phyloP scores from a whole-genome alignment of 2,888 invertebrate species.

The Drosophila kuntzei region DNA sequence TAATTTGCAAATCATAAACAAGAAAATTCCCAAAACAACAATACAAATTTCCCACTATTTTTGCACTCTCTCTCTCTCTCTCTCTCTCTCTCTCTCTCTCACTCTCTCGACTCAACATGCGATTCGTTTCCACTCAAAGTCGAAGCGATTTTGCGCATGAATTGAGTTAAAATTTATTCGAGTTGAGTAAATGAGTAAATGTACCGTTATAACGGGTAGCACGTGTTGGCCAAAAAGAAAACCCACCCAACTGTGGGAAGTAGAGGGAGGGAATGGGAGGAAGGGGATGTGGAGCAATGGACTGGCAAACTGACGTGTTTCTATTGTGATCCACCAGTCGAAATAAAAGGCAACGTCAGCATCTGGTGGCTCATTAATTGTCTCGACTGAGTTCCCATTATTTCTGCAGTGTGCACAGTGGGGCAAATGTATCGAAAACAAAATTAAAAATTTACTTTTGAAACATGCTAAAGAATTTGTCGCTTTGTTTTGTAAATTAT shows the following conservation, averaged over 20 bases:
- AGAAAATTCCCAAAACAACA: neutral
- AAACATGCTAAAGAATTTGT: neutral
- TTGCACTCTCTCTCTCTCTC: too few species aligned
- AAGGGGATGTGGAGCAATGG: slow-evolving; percentile 1
- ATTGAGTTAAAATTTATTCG: neutral
- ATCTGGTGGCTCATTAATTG: slow-evolving; percentile 20
- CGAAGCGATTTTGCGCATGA: slow-evolving; percentile 44
- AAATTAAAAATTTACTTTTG: neutral
- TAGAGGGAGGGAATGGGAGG: neutral
- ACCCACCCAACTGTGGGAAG: neutral
- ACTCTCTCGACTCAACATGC: neutral
- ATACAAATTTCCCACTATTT: slow-evolving; percentile 37
- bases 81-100: too few species aligned
- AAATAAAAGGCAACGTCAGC: slow-evolving; percentile 15
- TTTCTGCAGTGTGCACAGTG: slow-evolving; percentile 25
- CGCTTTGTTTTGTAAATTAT: too few species aligned
- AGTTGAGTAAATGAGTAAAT: slow-evolving; percentile 39
- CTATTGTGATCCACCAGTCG: slow-evolving; percentile 15
- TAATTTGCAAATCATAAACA: slow-evolving; percentile 53
- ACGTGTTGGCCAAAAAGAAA: slow-evolving; percentile 27
- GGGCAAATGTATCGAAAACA: neutral
- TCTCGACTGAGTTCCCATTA: slow-evolving; percentile 29
- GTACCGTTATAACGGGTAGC: slow-evolving; percentile 42
- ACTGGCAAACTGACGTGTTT: slow-evolving; percentile 11
- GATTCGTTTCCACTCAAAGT: slow-evolving; percentile 18